A percentile compares a stretch with the other conserved stretches of the same genome.
Conservation (phyloP, 2,797 vertebrate species). For the Pipistrellus pipistrellus region DNA sequence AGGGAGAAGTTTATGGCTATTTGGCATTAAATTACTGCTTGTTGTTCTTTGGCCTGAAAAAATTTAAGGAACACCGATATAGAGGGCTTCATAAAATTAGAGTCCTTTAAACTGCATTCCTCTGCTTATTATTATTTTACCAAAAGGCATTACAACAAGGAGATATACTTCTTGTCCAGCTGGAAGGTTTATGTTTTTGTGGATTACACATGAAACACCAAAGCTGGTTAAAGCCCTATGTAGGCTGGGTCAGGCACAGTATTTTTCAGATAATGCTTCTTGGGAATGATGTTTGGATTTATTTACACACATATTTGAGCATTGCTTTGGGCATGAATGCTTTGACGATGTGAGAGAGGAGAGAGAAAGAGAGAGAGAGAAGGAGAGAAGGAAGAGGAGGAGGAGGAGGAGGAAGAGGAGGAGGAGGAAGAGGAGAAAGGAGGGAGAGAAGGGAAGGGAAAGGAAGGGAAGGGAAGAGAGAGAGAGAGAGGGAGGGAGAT, state of each 20-base stretch:
- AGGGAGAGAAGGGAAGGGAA: no score
- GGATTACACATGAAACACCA: conserved; percentile 24
- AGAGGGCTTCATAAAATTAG: neutral
- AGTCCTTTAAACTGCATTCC: neutral
- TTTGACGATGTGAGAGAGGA: neutral
- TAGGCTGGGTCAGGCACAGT: neutral
- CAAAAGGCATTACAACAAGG: conserved; percentile 33
- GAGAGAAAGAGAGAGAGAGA: neutral
- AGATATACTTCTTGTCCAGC: neutral
- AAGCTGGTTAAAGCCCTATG: neutral
- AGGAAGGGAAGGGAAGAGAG: no score
- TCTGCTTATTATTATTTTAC: conserved; percentile 8
- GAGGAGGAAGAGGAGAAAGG: neutral
- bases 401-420: neutral
- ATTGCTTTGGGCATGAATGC: conserved; percentile 4
- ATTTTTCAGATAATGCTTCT: conserved; percentile 46
- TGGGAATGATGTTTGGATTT: conserved; percentile 49
- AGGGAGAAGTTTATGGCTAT: neutral
- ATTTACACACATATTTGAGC: conserved; percentile 60
- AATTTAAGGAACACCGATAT: neutral
- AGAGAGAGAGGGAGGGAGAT: neutral
- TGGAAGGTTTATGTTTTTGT: conserved; percentile 30
- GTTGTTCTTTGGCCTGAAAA: conserved; percentile 46
- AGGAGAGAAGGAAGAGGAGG: neutral
- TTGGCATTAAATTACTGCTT: conserved; percentile 53